Evolutionary conservation across 2,113 vertebrate species (phyloP), one percentile per base, ranked within the genome.

Genomic region (Rhodinocichla rosea): DNA sequence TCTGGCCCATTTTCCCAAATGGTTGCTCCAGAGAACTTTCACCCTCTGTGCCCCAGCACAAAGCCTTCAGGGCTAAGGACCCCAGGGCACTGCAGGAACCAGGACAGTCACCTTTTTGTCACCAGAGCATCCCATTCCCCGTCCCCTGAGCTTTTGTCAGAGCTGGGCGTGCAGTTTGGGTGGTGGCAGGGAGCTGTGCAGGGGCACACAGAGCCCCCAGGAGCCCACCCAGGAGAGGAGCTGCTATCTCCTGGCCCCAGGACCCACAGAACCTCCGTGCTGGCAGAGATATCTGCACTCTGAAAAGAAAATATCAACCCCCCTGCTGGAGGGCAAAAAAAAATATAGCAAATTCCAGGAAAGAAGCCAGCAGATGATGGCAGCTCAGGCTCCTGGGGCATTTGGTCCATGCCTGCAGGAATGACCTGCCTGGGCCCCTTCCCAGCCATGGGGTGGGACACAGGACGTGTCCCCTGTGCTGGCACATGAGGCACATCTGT

Each of bases 391-490:
- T 57, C 2, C 37, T 4, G 39, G 57, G 17, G 28, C 4, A 0
- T 21, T 40, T 22, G 8, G 5, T 5, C 5, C 32, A 12, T 35
- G 33, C 44, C 71, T 44, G 49, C 1, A 15, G 82, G 59, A 33
- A 7, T 9, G 21, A 3, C 24, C 39, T 57, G 33, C 37, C 40
- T 14, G 13, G 3, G 13, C 3, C 23, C 68, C 82, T 18, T 22
- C 39, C 20, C 30, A 37, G 33, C 39, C 4, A 5, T 0, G 2
- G 17, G 7, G 6, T 32, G 5, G 15, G 21, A 22, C 1, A 7
- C 44, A 35, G 73, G 45, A 35, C 1, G 0, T 0, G 12, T 45
- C 50, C 49, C 40, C 56, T 13, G 39, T 6, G 35, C 75, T 23
- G 12, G 11, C 9, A 37, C 35, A 3, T 1, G 10, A 15, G 8